Conservation (phyloP, 2,888 invertebrate species). For the Pseudococcus longispinus region DNA sequence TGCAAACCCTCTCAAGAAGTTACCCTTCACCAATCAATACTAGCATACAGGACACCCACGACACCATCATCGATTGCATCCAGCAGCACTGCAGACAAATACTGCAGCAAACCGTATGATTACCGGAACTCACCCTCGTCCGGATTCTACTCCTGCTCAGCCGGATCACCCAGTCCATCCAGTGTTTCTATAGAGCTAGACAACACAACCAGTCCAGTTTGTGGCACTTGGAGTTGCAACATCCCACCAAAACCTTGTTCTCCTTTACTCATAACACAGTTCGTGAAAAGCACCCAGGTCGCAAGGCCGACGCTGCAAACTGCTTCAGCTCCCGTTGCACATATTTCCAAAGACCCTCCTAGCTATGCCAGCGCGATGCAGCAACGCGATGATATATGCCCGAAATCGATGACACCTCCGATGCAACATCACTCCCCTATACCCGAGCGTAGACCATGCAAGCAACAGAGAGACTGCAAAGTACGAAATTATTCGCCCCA, state of each 20-base stretch:
- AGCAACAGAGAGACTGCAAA: conserved; percentile 87
- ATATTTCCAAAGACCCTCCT: conserved; percentile 82
- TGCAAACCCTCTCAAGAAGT: conserved; percentile 71
- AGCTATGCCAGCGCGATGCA: conserved; percentile 90
- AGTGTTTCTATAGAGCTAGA: conserved; percentile 70
- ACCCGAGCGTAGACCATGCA: conserved; percentile 85
- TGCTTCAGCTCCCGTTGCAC: conserved; percentile 92
- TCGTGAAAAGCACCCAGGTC: conserved; percentile 93
- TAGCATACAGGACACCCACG: neutral
- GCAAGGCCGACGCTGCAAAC: conserved; percentile 94
- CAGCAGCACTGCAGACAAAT: neutral
- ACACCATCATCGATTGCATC: neutral
- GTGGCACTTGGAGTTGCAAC: conserved; percentile 64
- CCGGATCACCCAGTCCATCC: conserved; percentile 83
- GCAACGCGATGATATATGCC: conserved; percentile 67
- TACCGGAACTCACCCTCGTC: conserved; percentile 86
- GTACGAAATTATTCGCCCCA: conserved; percentile 94
- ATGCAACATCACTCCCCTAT: conserved; percentile 94
- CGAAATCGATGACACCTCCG: conserved; percentile 68
- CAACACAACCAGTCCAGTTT: neutral
- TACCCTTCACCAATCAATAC: conserved; percentile 71
- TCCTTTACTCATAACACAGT: conserved; percentile 87
- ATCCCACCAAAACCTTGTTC: conserved; percentile 65
- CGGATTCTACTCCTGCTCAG: conserved; percentile 83
- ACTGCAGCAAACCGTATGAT: conserved; percentile 67